phyloP scores from a whole-genome alignment of 2,113 vertebrate genomes.

The Phylloscopus whistleri region DNA sequence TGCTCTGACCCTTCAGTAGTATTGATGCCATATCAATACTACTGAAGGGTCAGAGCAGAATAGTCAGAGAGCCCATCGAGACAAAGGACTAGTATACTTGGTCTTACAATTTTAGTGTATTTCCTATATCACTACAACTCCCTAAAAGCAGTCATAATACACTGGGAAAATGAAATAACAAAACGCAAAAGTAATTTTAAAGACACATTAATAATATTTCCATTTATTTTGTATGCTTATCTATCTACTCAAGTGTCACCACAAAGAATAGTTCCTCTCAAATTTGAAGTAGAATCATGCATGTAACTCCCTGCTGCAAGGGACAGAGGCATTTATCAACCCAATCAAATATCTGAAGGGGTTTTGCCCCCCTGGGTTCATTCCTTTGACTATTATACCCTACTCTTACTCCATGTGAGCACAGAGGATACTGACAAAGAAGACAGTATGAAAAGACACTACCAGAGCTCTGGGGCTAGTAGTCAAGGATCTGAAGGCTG shows the following conservation, averaged over 20 bases:
- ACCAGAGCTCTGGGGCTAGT: background rate
- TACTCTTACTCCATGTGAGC: background rate
- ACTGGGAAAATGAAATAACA: background rate
- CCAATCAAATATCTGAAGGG: background rate
- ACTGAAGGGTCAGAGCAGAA: too few relatives aligned
- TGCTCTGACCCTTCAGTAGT: background rate
- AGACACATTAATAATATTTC: background rate
- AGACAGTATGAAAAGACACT: background rate
- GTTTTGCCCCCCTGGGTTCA: background rate
- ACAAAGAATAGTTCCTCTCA: background rate
- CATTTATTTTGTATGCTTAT: background rate
- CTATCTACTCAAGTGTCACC: background rate
- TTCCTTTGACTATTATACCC: background rate
- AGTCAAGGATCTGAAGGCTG: background rate
- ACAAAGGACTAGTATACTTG: background rate
- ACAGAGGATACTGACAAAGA: background rate
- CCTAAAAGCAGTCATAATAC: background rate
- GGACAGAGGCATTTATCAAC: background rate
- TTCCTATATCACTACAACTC: background rate
- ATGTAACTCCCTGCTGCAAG: background rate
- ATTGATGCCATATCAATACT: background rate
- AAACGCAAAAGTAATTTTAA: background rate
- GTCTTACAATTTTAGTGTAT: background rate
- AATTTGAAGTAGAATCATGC: background rate
- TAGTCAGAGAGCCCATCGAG: background rate